phyloP scores from a whole-genome alignment of 2,113 vertebrate species.

The Ranitomeya imitator region DNA sequence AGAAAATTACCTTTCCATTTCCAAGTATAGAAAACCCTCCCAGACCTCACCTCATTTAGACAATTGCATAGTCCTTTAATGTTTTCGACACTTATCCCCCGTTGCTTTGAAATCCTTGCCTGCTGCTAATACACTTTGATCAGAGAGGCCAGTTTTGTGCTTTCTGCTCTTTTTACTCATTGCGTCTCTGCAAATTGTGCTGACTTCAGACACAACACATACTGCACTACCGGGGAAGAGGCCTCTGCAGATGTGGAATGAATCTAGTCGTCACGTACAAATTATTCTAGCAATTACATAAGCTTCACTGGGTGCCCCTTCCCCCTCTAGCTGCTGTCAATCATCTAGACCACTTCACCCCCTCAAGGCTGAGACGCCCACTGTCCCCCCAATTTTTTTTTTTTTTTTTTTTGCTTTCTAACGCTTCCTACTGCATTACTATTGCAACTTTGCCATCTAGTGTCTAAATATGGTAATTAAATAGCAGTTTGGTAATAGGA shows the following conservation, averaged over 20 bases:
- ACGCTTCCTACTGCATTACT: background rate
- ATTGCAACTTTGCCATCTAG: constrained; percentile 56
- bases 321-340: constrained; percentile 31
- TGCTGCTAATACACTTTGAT: constrained; percentile 34
- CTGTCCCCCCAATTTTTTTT: constrained; percentile 27
- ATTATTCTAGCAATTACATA: constrained; percentile 37
- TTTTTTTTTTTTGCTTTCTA: background rate
- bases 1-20: constrained; percentile 35
- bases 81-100: constrained; percentile 20
- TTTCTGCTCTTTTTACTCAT: constrained; percentile 23
- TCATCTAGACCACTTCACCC: constrained; percentile 37
- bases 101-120: constrained; percentile 41
- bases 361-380: background rate
- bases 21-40: background rate
- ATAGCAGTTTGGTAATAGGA: background rate
- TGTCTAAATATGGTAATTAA: constrained; percentile 8
- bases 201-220: constrained; percentile 11
- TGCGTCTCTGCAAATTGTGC: constrained; percentile 13
- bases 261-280: constrained; percentile 30
- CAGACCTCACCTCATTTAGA: constrained; percentile 35
- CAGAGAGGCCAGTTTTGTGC: constrained; percentile 5
- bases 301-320: background rate
- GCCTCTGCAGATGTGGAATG: background rate
- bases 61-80: constrained; percentile 32
- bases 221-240: background rate